These are phyloP conservation scores for Ctenodactylus gundi DNA, from an alignment of 2,113 vertebrate species.

Conservation along the genomic window DNA sequence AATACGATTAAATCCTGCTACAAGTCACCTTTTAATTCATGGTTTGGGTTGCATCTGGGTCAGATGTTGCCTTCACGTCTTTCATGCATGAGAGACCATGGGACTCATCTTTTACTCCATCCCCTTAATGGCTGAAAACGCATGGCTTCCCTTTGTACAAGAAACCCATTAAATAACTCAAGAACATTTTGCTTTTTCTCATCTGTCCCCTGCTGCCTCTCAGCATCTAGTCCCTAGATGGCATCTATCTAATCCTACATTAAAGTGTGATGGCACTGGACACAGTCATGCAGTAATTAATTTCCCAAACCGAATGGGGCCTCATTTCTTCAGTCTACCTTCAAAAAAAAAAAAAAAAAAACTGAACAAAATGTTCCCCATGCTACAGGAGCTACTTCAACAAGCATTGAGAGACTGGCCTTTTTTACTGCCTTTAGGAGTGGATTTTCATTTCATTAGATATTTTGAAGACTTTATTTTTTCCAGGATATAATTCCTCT, in stretches of 20 bases:
- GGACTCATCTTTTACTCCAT: background rate
- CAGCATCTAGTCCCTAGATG: background rate
- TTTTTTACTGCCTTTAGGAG: conserved; percentile 35
- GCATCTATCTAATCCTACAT: background rate
- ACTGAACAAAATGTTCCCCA: conserved; percentile 18
- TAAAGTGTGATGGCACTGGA: conserved; percentile 31
- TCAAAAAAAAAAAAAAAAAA: conserved; percentile 13
- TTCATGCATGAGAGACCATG: background rate
- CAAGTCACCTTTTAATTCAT: conserved; percentile 42
- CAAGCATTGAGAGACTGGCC: background rate
- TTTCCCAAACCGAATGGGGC: conserved; percentile 39
- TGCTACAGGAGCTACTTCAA: background rate
- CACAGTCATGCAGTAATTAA: conserved; percentile 31
- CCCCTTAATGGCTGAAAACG: background rate
- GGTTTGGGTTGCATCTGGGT: conserved; percentile 38
- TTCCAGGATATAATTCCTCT: conserved; percentile 38
- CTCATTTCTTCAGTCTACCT: conserved; percentile 35
- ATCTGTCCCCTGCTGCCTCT: background rate
- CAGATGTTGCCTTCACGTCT: background rate
- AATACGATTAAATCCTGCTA: conserved; percentile 24
- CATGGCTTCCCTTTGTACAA: background rate
- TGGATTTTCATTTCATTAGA: conserved; percentile 53
- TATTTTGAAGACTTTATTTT: conserved; percentile 47
- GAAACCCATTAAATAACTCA: background rate
- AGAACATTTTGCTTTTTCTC: conserved; percentile 10